Conservation (phyloP, 35 echinoderm and acorn worm genomes). For the Apostichopus parvimensis region DNA sequence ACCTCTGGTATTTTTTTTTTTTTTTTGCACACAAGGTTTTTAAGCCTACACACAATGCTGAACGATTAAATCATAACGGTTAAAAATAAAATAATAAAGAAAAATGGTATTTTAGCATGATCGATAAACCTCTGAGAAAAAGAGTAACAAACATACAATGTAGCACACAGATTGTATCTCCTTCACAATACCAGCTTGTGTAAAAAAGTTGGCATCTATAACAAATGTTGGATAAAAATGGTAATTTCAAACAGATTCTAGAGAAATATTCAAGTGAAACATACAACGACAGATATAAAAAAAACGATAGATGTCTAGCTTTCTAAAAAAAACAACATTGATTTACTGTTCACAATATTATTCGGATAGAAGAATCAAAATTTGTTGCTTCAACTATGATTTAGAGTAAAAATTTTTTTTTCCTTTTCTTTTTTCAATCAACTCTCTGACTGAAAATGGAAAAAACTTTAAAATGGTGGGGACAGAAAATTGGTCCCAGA, state of each 20-base stretch:
- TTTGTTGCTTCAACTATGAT: no score
- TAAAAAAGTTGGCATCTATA: background rate
- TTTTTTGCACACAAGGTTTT: background rate
- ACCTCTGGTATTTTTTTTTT: background rate
- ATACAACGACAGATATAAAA: background rate
- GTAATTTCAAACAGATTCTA: background rate
- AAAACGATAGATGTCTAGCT: background rate
- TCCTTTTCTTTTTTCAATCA: no score
- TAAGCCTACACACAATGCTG: background rate
- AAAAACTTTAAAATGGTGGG: no score
- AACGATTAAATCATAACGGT: background rate
- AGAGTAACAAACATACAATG: no score
- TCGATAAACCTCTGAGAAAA: background rate
- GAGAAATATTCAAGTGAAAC: background rate
- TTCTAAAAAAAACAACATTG: background rate
- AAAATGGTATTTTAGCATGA: background rate
- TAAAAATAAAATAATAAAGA: background rate
- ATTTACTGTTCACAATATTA: background rate
- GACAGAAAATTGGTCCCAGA: no score
- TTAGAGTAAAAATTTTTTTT: no score
- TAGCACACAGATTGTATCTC: background rate
- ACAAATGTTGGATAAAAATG: background rate
- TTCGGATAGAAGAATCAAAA: background rate
- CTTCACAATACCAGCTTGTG: constrained; percentile 1
- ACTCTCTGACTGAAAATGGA: no score